Base-by-base conservation (phyloP, 2,797 vertebrate genomes). In the Enteromius mattozi region DNA sequence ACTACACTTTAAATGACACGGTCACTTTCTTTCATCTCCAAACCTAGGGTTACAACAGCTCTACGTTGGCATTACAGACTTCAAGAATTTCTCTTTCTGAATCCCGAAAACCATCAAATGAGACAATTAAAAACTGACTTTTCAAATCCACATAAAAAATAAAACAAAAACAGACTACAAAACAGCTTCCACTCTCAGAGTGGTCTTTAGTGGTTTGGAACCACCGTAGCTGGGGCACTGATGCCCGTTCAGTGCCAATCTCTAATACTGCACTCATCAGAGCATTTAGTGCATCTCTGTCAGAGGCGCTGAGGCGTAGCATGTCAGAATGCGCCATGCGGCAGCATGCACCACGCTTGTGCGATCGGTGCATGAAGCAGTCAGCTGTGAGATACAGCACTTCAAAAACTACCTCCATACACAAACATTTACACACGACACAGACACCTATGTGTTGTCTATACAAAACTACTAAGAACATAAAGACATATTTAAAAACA, bases 321-420 rank as follows among this genome's bases (percentile, higher is more conserved):
- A 21, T 71, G 71, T 69, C 47, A 71, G 66, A 72, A 77, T 83
- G 72, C 70, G 7, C 10, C 69, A 72, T 61, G 80, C 80, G 33
- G 61, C 75, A 84, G 37, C 37, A 70, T 61, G 49, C 74, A n/a
- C 16, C 75, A 24, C 88, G 81, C 82, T 33, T 82, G 86, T 71
- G 85, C 35, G 85, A 89, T 79, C 88, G 87, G 84, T 91, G 91
- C 92, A 92, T 90, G 90, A 90, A 91, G 89, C 84, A 76, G 88
- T 90, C 82, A 80, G 89, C 90, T 82, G 85, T 88, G 88, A 92
- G 89, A 90, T 89, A 90, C 86, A 87, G 87, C 85, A 80, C 81
- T 24, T 77, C 56, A 45, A 78, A 72, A 78, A 17, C 72, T 27
- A 78, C 87, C 21, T 2, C 75, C 70, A 37, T 82, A 79, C 63